Evolutionary conservation across 2,888 invertebrate species (phyloP).

Genomic region (Drosophila atroscutellata): DNA sequence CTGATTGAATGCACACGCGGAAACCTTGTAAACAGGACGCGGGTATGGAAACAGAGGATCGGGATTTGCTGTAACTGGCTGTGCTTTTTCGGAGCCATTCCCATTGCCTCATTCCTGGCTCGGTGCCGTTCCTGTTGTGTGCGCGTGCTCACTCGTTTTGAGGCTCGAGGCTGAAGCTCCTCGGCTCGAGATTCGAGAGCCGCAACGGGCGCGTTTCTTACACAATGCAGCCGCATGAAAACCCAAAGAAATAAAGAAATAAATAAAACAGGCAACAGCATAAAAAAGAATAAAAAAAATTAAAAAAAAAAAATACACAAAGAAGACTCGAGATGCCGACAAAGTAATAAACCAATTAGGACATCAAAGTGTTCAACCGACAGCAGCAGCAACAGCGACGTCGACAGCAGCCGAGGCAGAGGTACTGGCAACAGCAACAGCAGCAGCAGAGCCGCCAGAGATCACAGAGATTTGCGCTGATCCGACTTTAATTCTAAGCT

Average conservation of each 20-base stretch:
- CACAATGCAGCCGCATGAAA: constrained; percentile 69
- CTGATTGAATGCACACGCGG: constrained; percentile 79
- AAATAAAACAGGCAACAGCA: constrained; percentile 80
- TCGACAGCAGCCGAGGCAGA: constrained; percentile 14
- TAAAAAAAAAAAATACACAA: constrained; percentile 62
- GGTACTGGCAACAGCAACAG: constrained; percentile 18
- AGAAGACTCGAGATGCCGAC: constrained; percentile 82
- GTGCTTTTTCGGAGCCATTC: constrained; percentile 31
- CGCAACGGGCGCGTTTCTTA: constrained; percentile 60
- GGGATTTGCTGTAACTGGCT: constrained; percentile 24
- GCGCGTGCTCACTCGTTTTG: constrained; percentile 71
- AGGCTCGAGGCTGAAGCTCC: constrained; percentile 44
- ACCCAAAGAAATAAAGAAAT: constrained; percentile 78
- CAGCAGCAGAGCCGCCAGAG: constrained; percentile 49
- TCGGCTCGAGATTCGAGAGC: constrained; percentile 41
- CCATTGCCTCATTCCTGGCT: constrained; percentile 23
- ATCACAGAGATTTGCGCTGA: constrained; percentile 80
- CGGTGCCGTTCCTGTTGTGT: constrained; percentile 57
- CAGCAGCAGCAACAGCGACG: constrained; percentile 66
- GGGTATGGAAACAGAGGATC: background rate
- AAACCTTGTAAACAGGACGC: constrained; percentile 61
- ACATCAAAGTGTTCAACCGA: constrained; percentile 83
- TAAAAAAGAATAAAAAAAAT: constrained; percentile 64
- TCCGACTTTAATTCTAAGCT: constrained; percentile 79
- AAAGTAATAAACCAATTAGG: constrained; percentile 85